These are phyloP conservation scores for Danaus melanippus DNA, from an alignment of 1,140 invertebrate genomes.

Conservation along the genomic window DNA sequence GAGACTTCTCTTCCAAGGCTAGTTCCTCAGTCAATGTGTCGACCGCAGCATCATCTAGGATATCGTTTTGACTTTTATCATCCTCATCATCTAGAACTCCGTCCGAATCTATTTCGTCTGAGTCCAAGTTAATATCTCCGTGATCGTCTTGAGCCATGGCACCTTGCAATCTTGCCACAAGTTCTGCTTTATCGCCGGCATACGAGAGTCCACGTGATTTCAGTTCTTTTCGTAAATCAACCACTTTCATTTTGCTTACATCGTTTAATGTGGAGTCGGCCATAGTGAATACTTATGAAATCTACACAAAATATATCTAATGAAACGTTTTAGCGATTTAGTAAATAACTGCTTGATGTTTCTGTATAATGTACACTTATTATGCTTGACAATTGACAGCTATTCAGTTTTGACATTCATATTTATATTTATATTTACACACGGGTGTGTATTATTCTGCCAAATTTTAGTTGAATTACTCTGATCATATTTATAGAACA, in stretches of 20 bases:
- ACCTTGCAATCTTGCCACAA: constrained; percentile 81
- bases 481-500: too few species aligned
- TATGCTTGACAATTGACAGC: too few species aligned
- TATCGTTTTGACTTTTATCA: constrained; percentile 69
- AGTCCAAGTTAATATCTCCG: constrained; percentile 60
- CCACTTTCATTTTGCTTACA: constrained; percentile 74
- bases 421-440: too few species aligned
- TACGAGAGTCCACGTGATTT: constrained; percentile 82
- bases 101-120: constrained; percentile 66
- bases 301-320: too few species aligned
- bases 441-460: too few species aligned
- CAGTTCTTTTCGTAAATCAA: constrained; percentile 85
- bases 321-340: too few species aligned
- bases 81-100: constrained; percentile 73
- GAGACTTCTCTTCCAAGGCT: constrained; percentile 49
- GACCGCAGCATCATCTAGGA: constrained; percentile 55
- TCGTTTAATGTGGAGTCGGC: constrained; percentile 51
- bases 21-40: constrained; percentile 62
- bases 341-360: too few species aligned
- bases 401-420: too few species aligned
- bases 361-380: too few species aligned
- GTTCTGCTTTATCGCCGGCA: constrained; percentile 85
- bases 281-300: constrained; percentile 25
- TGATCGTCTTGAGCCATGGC: constrained; percentile 71
- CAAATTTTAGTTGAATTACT: too few species aligned